Percentiles rank a stretch among this genome's conserved stretches.
These are phyloP conservation scores for Linyphia triangularis DNA, from an alignment of 2,888 invertebrate species.

Conservation along the genomic window DNA sequence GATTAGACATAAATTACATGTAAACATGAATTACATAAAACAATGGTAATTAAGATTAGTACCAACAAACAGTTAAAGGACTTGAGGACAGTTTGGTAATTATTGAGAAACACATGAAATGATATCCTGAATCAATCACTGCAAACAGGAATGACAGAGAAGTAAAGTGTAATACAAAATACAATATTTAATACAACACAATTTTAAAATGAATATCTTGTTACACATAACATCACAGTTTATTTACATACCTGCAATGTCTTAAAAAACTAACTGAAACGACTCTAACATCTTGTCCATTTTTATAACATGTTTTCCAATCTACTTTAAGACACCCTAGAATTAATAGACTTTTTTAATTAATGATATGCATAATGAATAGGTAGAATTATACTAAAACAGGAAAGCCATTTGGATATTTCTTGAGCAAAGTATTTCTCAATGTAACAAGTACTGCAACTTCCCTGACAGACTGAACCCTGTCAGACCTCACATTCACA, in stretches of 20 bases:
- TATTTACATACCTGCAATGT: not conserved
- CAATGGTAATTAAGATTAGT: too few relatives aligned
- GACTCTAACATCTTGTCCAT: not conserved
- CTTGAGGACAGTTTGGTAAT: too few relatives aligned
- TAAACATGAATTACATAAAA: too few relatives aligned
- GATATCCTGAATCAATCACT: not conserved
- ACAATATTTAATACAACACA: not conserved
- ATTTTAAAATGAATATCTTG: not conserved
- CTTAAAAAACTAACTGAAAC: not conserved
- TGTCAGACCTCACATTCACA: not conserved
- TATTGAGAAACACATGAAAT: not conserved
- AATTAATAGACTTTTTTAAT: not conserved
- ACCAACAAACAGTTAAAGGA: too few relatives aligned
- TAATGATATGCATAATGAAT: constrained; percentile 44
- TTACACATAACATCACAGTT: not conserved
- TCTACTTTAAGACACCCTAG: not conserved
- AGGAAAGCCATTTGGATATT: not conserved
- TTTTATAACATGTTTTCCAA: not conserved
- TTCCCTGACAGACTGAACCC: not conserved
- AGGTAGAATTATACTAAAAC: not conserved
- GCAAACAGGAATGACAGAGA: not conserved
- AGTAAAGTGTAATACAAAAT: not conserved
- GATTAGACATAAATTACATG: not conserved
- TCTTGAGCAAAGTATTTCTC: constrained; percentile 3
- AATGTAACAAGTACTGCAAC: not conserved